Conservation (phyloP, 1,140 invertebrate species). For the Dendroctonus valens region DNA sequence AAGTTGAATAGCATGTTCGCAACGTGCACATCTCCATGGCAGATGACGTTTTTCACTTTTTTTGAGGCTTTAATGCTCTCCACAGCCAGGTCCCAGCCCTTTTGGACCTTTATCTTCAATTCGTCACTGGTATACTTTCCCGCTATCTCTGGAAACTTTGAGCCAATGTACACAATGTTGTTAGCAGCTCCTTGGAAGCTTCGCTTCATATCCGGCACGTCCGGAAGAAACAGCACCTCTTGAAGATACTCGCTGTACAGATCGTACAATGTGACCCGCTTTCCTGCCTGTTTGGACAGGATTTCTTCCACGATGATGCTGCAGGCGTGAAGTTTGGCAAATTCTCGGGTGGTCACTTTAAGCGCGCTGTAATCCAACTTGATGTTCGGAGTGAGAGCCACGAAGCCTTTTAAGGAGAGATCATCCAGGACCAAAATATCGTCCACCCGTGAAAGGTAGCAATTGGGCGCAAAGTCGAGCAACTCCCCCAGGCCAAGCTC, state of each 20-base stretch:
- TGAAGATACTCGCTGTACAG: conserved; percentile 3
- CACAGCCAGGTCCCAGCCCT: conserved; percentile 35
- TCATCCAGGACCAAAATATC: conserved; percentile 18
- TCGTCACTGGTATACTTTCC: conserved; percentile 1
- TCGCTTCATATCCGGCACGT: not conserved
- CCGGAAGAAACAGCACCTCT: conserved; percentile 5
- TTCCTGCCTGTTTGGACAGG: not conserved
- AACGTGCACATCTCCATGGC: conserved; percentile 52
- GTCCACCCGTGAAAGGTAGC: conserved; percentile 9
- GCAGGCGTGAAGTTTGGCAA: conserved; percentile 13
- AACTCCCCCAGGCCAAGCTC: not conserved
- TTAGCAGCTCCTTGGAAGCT: not conserved
- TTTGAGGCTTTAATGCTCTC: conserved; percentile 20
- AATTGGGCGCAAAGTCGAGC: conserved; percentile 10
- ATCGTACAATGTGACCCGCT: not conserved
- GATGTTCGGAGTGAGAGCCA: not conserved
- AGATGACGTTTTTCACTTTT: conserved; percentile 45
- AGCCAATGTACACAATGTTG: not conserved
- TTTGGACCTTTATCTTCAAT: not conserved
- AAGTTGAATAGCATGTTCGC: conserved; percentile 53
- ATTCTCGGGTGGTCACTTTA: not conserved
- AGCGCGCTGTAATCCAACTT: conserved; percentile 1
- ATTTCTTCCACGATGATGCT: conserved; percentile 9
- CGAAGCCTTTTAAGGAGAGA: not conserved
- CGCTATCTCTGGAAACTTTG: conserved; percentile 15